Percentiles rank a stretch among this genome's conserved stretches.
phyloP scores from a whole-genome alignment of 2,113 vertebrate genomes.

The Mormyrus lacerda region DNA sequence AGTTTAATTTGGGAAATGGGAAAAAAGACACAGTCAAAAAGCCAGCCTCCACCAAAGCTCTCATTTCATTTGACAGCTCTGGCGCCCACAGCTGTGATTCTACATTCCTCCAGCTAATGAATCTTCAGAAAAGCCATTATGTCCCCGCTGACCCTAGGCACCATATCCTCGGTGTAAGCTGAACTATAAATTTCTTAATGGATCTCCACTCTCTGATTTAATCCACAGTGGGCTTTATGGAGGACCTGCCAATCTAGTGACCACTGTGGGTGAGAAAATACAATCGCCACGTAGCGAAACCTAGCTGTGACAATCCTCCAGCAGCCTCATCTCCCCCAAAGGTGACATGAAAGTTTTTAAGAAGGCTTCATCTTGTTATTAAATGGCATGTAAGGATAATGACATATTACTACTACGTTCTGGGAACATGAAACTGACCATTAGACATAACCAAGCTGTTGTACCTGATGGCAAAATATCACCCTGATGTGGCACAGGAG shows the following conservation, averaged over 20 bases:
- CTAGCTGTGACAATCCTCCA: background rate
- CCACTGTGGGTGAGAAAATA: conserved; percentile 7
- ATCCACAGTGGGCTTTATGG: conserved; percentile 5
- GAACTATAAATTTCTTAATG: conserved; percentile 31
- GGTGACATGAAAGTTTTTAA: background rate
- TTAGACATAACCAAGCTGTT: background rate
- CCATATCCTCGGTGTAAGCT: conserved; percentile 18
- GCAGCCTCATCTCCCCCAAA: background rate
- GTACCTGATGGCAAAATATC: background rate
- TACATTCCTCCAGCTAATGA: conserved; percentile 32
- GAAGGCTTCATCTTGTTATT: background rate
- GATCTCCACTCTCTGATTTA: conserved; percentile 21
- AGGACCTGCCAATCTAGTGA: conserved; percentile 1
- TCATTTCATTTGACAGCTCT: conserved; percentile 23
- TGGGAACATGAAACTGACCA: background rate
- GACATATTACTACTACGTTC: background rate
- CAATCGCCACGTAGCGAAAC: background rate
- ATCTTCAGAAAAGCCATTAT: conserved; percentile 36
- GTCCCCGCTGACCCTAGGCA: conserved; percentile 19
- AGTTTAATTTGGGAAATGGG: conserved; percentile 10
- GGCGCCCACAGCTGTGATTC: conserved; percentile 10
- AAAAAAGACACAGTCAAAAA: background rate
- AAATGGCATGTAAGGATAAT: background rate
- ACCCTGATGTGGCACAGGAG: background rate
- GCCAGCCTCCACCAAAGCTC: conserved; percentile 28